These are phyloP conservation scores for Menura novaehollandiae DNA, from an alignment of 2,113 vertebrate genomes.

Conservation along the genomic window DNA sequence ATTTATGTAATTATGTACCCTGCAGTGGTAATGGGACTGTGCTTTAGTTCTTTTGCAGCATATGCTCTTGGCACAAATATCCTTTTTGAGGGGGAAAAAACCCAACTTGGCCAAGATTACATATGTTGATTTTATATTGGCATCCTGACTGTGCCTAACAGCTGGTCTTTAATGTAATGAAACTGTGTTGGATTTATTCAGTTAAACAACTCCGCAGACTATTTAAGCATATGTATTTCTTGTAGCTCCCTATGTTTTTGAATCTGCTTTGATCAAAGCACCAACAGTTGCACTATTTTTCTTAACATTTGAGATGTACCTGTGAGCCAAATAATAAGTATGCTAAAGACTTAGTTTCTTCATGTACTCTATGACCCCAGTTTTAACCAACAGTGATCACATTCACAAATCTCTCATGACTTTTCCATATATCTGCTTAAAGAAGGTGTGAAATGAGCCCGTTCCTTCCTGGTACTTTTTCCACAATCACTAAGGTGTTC, in stretches of 20 bases:
- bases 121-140: slow-evolving; percentile 61
- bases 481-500: background rate
- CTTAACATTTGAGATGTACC: background rate
- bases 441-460: background rate
- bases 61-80: slow-evolving; percentile 62
- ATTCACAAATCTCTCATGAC: background rate
- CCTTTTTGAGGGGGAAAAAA: slow-evolving; percentile 25
- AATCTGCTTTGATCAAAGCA: background rate
- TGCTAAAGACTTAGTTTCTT: background rate
- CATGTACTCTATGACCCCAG: background rate
- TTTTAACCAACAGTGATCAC: background rate
- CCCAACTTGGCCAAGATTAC: slow-evolving; percentile 46
- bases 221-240: background rate
- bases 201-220: slow-evolving; percentile 50
- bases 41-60: slow-evolving; percentile 55
- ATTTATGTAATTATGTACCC: slow-evolving; percentile 76
- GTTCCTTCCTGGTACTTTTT: background rate
- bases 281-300: background rate
- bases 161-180: slow-evolving; percentile 43
- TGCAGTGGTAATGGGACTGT: slow-evolving; percentile 65
- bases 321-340: background rate
- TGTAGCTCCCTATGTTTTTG: background rate
- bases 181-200: slow-evolving; percentile 26
- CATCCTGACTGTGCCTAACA: slow-evolving; percentile 54
- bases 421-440: background rate